Evolutionary conservation across 2,113 vertebrate genomes (phyloP).

Genomic region (Octodon degus): DNA sequence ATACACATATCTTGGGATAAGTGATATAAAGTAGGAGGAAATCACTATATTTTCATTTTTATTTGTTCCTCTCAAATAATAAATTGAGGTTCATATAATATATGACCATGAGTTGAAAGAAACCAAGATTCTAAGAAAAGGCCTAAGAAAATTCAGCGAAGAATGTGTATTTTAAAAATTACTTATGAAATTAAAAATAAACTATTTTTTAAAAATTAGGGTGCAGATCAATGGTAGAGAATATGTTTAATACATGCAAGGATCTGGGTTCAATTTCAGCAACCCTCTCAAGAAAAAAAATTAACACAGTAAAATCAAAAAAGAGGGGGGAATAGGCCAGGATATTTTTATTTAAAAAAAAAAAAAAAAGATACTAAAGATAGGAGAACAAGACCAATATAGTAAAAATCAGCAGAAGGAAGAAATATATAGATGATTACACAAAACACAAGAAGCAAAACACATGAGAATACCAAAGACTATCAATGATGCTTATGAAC

Average conservation of each 20-base stretch:
- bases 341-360: neutral
- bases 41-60: neutral
- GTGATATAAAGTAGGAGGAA: neutral
- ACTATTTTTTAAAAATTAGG: slow-evolving; percentile 12
- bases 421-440: slow-evolving; percentile 22
- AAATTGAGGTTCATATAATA: neutral
- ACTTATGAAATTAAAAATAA: slow-evolving; percentile 49
- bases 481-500: neutral
- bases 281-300: neutral
- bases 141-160: slow-evolving; percentile 16
- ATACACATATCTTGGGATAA: neutral
- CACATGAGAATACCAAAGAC: neutral
- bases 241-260: neutral
- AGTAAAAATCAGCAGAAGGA: slow-evolving; percentile 29
- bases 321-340: neutral
- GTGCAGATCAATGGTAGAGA: neutral
- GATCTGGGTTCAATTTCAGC: neutral
- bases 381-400: neutral
- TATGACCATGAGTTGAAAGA: neutral
- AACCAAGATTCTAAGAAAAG: slow-evolving; percentile 20
- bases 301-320: neutral
- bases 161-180: neutral
- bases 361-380: neutral
- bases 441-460: slow-evolving; percentile 30
- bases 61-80: slow-evolving; percentile 46